Conservation (phyloP, 1,140 invertebrate species). For the Papilio glaucus region DNA sequence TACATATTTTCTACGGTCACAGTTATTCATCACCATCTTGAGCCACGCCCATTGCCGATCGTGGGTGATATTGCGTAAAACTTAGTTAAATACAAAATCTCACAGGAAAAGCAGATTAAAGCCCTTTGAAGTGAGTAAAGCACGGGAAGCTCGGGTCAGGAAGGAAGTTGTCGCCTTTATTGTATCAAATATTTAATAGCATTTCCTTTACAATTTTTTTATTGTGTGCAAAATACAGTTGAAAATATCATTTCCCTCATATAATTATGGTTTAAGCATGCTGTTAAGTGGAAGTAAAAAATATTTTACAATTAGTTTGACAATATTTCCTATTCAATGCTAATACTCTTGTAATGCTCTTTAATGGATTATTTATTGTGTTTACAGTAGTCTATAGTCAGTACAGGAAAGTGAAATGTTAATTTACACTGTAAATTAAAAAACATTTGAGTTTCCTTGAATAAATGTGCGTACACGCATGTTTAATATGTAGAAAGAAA, state of each 20-base stretch:
- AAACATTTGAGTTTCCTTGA: slow-evolving; percentile 5
- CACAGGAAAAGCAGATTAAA: not conserved
- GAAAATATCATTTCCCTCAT: not conserved
- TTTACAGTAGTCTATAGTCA: not conserved
- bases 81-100: not conserved
- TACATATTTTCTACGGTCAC: too few relatives aligned
- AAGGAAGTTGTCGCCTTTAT: slow-evolving; percentile 21
- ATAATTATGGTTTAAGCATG: too few relatives aligned
- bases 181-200: slow-evolving; percentile 12
- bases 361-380: not conserved
- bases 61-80: not conserved
- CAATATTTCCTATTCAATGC: not conserved
- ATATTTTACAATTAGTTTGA: too few relatives aligned
- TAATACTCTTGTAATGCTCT: not conserved
- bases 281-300: too few relatives aligned
- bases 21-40: too few relatives aligned
- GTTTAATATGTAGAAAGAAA: not conserved
- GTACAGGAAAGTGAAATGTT: too few relatives aligned
- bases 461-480: not conserved
- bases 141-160: not conserved
- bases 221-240: slow-evolving; percentile 3
- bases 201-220: slow-evolving; percentile 24
- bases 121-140: slow-evolving; percentile 9
- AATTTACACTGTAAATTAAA: not conserved
- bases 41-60: not conserved